Percentiles rank a stretch among this genome's conserved stretches.
Evolutionary conservation across 2,888 invertebrate genomes (phyloP).

Genomic region (Drosophila nr. perissopoda): DNA sequence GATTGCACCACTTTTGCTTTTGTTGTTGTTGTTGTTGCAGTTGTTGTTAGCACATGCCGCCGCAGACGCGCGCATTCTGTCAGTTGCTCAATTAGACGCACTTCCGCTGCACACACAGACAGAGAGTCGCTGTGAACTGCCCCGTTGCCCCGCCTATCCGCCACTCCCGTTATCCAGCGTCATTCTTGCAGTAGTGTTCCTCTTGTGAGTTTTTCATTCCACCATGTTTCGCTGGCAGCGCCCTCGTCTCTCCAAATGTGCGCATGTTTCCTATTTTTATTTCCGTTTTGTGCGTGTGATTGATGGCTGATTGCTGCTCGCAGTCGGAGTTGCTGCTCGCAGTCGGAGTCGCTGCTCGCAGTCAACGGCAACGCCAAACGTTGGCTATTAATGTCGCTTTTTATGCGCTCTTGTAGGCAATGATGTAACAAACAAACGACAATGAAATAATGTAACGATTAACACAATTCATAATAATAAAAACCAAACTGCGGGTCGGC

Average conservation of each 20-base stretch:
- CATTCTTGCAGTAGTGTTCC: neutral
- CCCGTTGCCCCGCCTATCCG: neutral
- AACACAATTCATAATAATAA: slow-evolving; percentile 67
- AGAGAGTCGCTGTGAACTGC: slow-evolving; percentile 9
- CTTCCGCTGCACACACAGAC: slow-evolving; percentile 64
- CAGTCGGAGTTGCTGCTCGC: slow-evolving; percentile 7
- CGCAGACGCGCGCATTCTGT: slow-evolving; percentile 70
- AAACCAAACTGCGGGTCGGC: slow-evolving; percentile 53
- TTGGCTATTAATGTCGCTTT: slow-evolving; percentile 60
- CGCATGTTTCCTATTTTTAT: slow-evolving; percentile 65
- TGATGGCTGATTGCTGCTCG: slow-evolving; percentile 70
- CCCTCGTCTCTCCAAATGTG: slow-evolving; percentile 20
- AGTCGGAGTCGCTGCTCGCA: slow-evolving; percentile 7
- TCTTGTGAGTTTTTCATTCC: slow-evolving; percentile 10
- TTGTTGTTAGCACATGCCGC: slow-evolving; percentile 41
- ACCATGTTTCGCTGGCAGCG: slow-evolving; percentile 11
- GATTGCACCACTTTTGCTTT: slow-evolving; percentile 11
- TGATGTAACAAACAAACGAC: slow-evolving; percentile 72
- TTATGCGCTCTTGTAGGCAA: slow-evolving; percentile 49
- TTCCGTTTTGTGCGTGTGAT: slow-evolving; percentile 76
- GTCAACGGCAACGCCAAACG: slow-evolving; percentile 14
- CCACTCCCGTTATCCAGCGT: slow-evolving; percentile 3
- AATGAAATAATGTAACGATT: slow-evolving; percentile 63
- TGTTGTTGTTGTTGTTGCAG: slow-evolving; percentile 19
- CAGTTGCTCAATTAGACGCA: slow-evolving; percentile 78